Base-by-base conservation (phyloP, 2,797 vertebrate genomes). In the Mormyrops boulengeri region DNA sequence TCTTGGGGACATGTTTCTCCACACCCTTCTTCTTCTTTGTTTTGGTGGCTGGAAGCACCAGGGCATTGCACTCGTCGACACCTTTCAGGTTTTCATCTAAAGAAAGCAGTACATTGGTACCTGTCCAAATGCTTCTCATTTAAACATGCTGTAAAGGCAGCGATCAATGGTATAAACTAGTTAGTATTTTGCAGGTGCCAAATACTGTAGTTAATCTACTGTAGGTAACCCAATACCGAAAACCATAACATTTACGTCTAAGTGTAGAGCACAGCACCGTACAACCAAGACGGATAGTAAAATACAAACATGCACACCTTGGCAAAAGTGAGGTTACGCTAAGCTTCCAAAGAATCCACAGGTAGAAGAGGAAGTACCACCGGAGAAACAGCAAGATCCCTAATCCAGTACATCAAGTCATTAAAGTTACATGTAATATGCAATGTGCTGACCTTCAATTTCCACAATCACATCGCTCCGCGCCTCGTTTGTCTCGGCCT, bases 11-110 rank as follows among this genome's bases (percentile, higher is more conserved):
- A 0, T 88, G 34, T 34, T 92, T 53, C 88, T 92, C 38, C 8
- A 91, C 3, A 22, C 2, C 0, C 5, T 95, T 97, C 92, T 96
- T 97, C 93, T 96, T 97, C 93, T 97, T 98, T 12, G 90, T 89
- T 93, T 95, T 98, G 88, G 88, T 97, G 3, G 96, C 94, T 0
- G 97, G 97, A 57, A 99, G 96, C 5, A 99, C 96, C 53, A 99
- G 94, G 0, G 94, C 96, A 0, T 99, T 99, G 84, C 97, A 97
- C 1, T 93, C 93, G 30, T 98, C 98, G 0, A 99, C 95, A 3
- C 98, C 98, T 94, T 99, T 99, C 19, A 97, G 91, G 9, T 66
- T 91, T 53, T 91, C 95, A 93, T 95, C 98, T 99, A 90, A 88
- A 80, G 9, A 49, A 89, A 3, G 60, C 11, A 49, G 30, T 55